Evolutionary conservation across 2,113 vertebrate species (phyloP), one percentile per base, ranked within the genome.

Genomic region (Oreotrochilus melanogaster): DNA sequence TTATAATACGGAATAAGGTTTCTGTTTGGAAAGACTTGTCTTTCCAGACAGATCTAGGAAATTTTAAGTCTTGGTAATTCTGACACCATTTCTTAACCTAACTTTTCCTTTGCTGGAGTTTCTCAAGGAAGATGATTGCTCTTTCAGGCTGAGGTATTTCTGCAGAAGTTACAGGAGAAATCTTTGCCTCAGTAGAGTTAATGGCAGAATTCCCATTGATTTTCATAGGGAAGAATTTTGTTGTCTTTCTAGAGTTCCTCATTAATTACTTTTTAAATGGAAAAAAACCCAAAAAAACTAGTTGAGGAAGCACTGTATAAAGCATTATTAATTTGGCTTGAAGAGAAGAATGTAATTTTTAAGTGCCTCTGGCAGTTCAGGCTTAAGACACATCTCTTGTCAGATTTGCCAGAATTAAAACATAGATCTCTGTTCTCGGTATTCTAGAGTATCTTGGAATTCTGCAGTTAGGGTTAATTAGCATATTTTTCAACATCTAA

Each of bases 351-450:
- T 56, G 10, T 86, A 0, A 64, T 73, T 93, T 92, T 81, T 65
- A 88, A 94, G 56, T 84, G 48, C 72, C 56, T 88, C 43, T 90
- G 78, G 31, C 51, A 81, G n/a, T 54, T 78, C 42, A 78, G 31
- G 10, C 28, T 84, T 78, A 56, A 80, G 71, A 70, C 22, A 6
- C 10, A 78, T 79, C 94, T 87, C 48, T 82, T 79, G 65, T 89
- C n/a, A 88, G 30, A 47, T 76, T 78, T 57, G n/a, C 43, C 18
- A 60, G 31, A 94, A 92, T 76, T 73, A 88, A 92, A 96, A 11
- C 9, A 37, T 89, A 2, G 60, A 50, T 67, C 27, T 58, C 70
- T 82, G 54, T 92, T 43, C 17, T 88, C 2, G 0, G 8, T 58
- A 11, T 61, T 87, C 21, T 27, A 64, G 35, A 91, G 14, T 69